These are phyloP conservation scores for Pelmatolapia mariae DNA, from an alignment of 2,113 vertebrate genomes.

Conservation along the genomic window DNA sequence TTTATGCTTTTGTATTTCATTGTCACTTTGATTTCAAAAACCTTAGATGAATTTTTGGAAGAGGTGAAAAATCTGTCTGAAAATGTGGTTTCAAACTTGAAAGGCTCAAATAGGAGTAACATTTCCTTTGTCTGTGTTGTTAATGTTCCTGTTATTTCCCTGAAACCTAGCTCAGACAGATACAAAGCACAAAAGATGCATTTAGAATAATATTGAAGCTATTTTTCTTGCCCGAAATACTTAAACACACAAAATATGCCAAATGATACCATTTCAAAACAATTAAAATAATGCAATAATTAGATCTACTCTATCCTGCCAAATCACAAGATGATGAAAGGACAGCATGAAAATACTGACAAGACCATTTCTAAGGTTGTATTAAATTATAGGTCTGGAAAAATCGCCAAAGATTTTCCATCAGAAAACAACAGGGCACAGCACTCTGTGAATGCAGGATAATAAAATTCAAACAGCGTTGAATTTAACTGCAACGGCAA, in stretches of 20 bases:
- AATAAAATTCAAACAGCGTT: not conserved
- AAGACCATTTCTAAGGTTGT: not conserved
- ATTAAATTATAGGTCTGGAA: not conserved
- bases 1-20: slow-evolving; percentile 58
- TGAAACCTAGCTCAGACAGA: not conserved
- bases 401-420: not conserved
- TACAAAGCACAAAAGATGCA: not conserved
- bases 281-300: not conserved
- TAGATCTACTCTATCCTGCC: not conserved
- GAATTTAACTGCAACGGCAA: not conserved
- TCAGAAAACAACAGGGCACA: not conserved
- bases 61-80: not conserved
- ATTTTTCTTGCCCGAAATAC: not conserved
- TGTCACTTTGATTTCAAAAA: not conserved
- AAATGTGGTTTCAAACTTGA: not conserved
- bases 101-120: not conserved
- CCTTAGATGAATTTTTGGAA: not conserved
- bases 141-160: not conserved
- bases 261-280: not conserved
- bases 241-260: not conserved
- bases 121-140: not conserved
- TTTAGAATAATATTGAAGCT: not conserved
- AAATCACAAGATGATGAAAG: not conserved
- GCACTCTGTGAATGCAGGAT: not conserved
- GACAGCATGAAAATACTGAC: slow-evolving; percentile 16